Conservation (phyloP, 2,888 invertebrate species). For the Tipula confusa region DNA sequence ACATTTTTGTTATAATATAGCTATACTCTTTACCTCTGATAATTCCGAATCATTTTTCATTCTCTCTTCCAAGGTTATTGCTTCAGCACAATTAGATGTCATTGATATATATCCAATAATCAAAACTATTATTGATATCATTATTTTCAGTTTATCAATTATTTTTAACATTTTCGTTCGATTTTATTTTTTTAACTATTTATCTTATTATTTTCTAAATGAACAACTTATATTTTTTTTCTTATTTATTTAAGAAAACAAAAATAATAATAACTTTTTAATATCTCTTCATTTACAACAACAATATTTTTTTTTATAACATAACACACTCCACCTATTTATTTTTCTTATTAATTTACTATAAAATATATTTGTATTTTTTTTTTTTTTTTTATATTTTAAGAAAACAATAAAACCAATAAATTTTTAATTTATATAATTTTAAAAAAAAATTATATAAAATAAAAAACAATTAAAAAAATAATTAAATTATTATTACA, state of each 20-base stretch:
- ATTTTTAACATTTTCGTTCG: conserved; percentile 8
- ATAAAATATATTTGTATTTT: too few relatives aligned
- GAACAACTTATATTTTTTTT: neutral
- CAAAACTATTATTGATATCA: neutral
- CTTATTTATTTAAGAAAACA: neutral
- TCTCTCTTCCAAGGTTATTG: conserved; percentile 15
- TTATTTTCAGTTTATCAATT: neutral
- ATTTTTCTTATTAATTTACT: neutral
- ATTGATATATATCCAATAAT: conserved; percentile 21
- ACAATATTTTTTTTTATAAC: neutral
- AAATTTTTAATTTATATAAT: neutral
- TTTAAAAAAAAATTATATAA: neutral
- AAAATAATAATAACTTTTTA: neutral
- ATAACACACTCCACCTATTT: neutral
- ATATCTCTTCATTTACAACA: conserved; percentile 6
- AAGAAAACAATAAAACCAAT: neutral
- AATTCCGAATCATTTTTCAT: conserved; percentile 14
- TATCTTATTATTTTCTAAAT: neutral
- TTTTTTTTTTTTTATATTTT: too few relatives aligned
- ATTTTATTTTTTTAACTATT: neutral
- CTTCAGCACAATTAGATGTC: neutral
- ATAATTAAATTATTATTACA: neutral
- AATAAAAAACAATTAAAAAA: neutral
- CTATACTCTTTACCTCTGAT: conserved; percentile 13
- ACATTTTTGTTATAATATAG: neutral